Evolutionary conservation across 2,888 invertebrate genomes (phyloP).

Genomic region (Girardia tigrina): DNA sequence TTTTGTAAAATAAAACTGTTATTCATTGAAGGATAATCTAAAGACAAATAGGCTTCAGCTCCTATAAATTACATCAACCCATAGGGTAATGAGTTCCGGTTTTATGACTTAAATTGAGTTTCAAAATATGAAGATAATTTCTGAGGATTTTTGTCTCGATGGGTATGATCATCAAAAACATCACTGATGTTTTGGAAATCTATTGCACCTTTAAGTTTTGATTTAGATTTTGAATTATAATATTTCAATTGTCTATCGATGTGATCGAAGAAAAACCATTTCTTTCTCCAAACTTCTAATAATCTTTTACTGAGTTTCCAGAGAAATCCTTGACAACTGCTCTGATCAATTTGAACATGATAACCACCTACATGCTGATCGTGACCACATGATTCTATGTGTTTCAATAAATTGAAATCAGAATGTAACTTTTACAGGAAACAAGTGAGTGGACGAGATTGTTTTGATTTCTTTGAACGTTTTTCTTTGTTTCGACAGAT

Average conservation of each 20-base stretch:
- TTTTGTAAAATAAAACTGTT: neutral
- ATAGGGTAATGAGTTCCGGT: neutral
- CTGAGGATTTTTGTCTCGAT: neutral
- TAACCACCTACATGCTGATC: neutral
- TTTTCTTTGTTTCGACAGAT: constrained; percentile 4
- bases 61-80: neutral
- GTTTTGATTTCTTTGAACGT: neutral
- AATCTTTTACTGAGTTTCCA: constrained; percentile 13
- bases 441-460: neutral
- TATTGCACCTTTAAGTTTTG: neutral
- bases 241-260: neutral
- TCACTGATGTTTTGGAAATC: constrained; percentile 14
- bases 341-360: neutral
- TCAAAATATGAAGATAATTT: neutral
- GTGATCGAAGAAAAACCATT: neutral
- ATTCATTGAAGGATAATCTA: constrained; percentile 2
- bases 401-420: neutral
- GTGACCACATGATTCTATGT: neutral
- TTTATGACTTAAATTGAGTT: neutral
- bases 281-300: constrained; percentile 1
- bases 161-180: neutral
- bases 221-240: constrained; percentile 2
- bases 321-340: neutral
- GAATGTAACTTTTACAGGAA: constrained; percentile 39
- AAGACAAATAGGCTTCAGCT: neutral